Base-by-base conservation (phyloP, 2,888 invertebrate genomes). In the Dryobotodes eremita region DNA sequence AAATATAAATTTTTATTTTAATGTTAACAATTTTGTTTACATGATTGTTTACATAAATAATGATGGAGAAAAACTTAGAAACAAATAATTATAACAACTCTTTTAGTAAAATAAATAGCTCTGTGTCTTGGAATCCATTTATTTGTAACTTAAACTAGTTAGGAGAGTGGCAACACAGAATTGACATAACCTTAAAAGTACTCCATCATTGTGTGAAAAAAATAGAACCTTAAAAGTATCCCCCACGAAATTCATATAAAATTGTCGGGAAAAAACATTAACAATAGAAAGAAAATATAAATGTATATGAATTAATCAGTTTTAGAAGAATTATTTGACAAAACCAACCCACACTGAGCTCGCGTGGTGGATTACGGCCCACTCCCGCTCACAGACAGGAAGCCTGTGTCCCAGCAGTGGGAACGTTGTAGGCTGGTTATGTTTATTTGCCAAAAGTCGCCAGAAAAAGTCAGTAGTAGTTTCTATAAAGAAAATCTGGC, bases 1-100 rank as follows among this genome's bases (percentile, higher is more conserved):
- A 93, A 93, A 93, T 93, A 93, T 91, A 93, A 93, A 93, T 86
- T 90, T 93, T 92, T 91, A 89, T 91, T 79, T 86, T 77, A 84
- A 81, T 84, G 86, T 86, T 85, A 90, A 88, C 89, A 89, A 88
- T 88, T 90, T 89, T 83, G 87, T 86, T 88, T 84, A 85, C 76
- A 85, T 79, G 84, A 84, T 83, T 70, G 80, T 74, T 75, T 79
- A 85, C 79, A 80, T 77, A 83, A 80, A 73, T 83, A 77, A 78
- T 53, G 68, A 78, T 80, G 80, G 64, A 84, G 69, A 71, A 79
- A 74, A 82, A 82, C 81, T 66, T 71, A 85, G 48, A 85, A 82
- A 86, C 80, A 79, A 80, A 86, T 74, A 31, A 86, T 69, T 53
- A 57, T 84, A 86, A 84, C 84, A 76, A 86, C 64, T 79, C 72